Percentiles rank a stretch among this genome's conserved stretches.
Evolutionary conservation across 2,888 invertebrate genomes (phyloP).

Genomic region (Amaurobius ferox): DNA sequence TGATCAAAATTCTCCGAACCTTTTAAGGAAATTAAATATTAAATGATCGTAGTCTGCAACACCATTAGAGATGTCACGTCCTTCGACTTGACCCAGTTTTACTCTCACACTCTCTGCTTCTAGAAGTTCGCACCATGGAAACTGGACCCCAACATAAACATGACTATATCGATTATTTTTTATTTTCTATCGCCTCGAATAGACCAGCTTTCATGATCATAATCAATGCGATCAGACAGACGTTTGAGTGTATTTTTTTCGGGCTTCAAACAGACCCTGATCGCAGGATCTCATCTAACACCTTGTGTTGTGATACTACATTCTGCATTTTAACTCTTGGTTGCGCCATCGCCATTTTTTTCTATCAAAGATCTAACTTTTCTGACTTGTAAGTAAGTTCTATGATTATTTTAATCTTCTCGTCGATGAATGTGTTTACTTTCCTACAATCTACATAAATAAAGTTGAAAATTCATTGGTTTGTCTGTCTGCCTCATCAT

Average conservation of each 20-base stretch:
- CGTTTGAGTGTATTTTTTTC: background rate
- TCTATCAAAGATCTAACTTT: background rate
- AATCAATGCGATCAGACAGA: constrained; percentile 5
- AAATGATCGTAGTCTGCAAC: too few species aligned
- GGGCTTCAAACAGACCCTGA: background rate
- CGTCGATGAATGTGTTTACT: too few species aligned
- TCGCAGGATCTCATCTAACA: background rate
- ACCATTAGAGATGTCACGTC: too few species aligned
- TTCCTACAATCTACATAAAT: too few species aligned
- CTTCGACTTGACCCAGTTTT: too few species aligned
- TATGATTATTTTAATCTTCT: background rate
- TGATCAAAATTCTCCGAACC: too few species aligned
- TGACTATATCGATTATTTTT: background rate
- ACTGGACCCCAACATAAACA: constrained; percentile 12
- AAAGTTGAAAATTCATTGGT: too few species aligned
- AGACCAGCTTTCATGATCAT: background rate
- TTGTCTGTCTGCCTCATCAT: too few species aligned
- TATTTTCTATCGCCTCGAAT: background rate
- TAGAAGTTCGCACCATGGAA: background rate
- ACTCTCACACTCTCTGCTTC: background rate
- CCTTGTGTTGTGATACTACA: background rate
- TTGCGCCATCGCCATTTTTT: background rate
- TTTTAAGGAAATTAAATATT: too few species aligned
- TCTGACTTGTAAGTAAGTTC: background rate
- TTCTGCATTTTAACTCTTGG: background rate